A percentile compares a stretch with the other conserved stretches of the same genome.
Evolutionary conservation across 2,113 vertebrate species (phyloP).

Genomic region (Xerus inauris): DNA sequence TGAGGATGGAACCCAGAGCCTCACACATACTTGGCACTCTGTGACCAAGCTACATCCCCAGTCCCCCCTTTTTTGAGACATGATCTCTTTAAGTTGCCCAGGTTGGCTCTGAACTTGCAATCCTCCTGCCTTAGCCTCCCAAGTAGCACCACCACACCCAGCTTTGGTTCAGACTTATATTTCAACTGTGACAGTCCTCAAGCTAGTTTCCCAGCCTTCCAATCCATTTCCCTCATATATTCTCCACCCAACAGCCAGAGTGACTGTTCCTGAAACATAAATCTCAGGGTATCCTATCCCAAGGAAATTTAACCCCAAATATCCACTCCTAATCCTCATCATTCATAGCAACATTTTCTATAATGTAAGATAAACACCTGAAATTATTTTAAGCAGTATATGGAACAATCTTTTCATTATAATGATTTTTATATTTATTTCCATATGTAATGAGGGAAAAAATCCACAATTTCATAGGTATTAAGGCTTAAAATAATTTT

Average conservation of each 20-base stretch:
- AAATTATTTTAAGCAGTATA: slow-evolving; percentile 26
- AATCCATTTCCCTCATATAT: not conserved
- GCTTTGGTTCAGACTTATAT: not conserved
- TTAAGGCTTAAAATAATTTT: not conserved
- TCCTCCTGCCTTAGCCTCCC: not conserved
- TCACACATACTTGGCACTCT: not conserved
- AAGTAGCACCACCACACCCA: not conserved
- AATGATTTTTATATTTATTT: slow-evolving; percentile 42
- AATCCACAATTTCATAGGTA: not conserved
- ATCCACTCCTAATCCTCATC: not conserved
- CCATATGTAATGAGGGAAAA: not conserved
- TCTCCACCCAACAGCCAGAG: not conserved
- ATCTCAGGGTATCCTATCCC: not conserved
- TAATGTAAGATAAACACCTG: not conserved
- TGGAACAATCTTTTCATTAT: not conserved
- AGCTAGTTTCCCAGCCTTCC: not conserved
- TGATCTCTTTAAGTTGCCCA: not conserved
- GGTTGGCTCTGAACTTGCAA: not conserved
- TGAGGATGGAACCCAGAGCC: not conserved
- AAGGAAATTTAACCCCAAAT: not conserved
- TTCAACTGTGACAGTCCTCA: not conserved
- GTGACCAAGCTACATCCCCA: not conserved
- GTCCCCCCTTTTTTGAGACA: not conserved
- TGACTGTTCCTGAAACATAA: not conserved
- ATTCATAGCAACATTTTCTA: slow-evolving; percentile 9